phyloP scores from a whole-genome alignment of 1,140 invertebrate genomes.

The Drosophila teissieri region DNA sequence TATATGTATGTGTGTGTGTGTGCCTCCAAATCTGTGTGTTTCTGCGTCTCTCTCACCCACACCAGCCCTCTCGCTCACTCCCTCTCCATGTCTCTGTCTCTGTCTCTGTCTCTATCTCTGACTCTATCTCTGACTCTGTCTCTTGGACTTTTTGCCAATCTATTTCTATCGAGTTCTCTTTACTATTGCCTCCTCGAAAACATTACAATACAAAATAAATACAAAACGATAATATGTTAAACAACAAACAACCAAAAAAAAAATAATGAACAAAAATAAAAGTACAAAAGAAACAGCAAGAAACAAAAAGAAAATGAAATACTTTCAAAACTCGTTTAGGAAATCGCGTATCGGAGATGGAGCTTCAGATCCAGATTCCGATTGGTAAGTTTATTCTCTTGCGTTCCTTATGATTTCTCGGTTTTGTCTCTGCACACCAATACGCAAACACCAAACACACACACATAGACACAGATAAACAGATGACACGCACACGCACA shows the following conservation, averaged over 20 bases:
- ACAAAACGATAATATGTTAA: constrained; percentile 32
- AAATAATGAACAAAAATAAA: constrained; percentile 25
- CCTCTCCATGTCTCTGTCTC: background rate
- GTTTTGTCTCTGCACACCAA: constrained; percentile 63
- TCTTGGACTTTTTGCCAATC: constrained; percentile 7
- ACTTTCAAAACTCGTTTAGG: constrained; percentile 78
- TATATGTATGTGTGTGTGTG: constrained; percentile 12
- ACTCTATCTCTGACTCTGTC: constrained; percentile 1
- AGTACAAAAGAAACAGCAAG: constrained; percentile 9
- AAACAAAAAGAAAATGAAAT: constrained; percentile 45
- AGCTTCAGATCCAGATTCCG: constrained; percentile 84
- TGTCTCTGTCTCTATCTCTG: background rate
- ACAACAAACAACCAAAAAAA: constrained; percentile 13
- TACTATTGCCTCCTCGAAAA: constrained; percentile 24
- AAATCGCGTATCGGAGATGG: constrained; percentile 84
- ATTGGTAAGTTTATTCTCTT: constrained; percentile 80
- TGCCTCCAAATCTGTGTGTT: constrained; percentile 2
- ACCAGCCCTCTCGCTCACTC: background rate
- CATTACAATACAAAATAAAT: constrained; percentile 41
- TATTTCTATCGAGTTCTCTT: constrained; percentile 36
- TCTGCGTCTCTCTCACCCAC: constrained; percentile 1
- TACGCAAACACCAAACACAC: constrained; percentile 9
- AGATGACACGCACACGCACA: constrained; percentile 21
- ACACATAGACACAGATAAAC: constrained; percentile 16
- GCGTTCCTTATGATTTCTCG: constrained; percentile 57